A percentile compares a stretch with the other conserved stretches of the same genome.
phyloP scores from a whole-genome alignment of 2,888 invertebrate genomes.

The Notocelia uddmanniana region DNA sequence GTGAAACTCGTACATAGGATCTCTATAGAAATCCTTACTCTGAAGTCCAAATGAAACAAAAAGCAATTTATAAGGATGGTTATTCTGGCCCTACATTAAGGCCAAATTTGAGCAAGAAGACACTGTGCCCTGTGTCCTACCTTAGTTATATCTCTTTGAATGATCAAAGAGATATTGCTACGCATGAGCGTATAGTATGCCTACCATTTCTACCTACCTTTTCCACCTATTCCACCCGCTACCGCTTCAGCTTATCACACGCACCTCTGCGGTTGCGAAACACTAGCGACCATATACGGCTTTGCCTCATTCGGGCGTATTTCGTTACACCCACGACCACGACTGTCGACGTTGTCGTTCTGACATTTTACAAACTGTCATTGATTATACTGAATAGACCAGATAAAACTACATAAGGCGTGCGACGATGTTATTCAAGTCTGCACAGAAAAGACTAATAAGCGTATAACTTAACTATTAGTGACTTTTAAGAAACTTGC shows the following conservation, averaged over 20 bases:
- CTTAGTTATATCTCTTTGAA: no score
- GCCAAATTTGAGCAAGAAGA: no score
- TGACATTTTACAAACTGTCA: slow-evolving; percentile 17
- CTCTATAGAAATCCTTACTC: no score
- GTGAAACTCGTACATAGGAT: no score
- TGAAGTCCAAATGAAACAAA: no score
- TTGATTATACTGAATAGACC: slow-evolving; percentile 20
- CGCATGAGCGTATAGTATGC: no score
- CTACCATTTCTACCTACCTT: no score
- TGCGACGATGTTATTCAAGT: neutral
- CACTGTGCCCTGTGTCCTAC: no score
- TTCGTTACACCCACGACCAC: slow-evolving; percentile 44
- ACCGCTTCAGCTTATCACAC: slow-evolving; percentile 9
- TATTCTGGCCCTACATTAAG: no score
- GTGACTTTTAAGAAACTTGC: neutral
- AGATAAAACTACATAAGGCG: neutral
- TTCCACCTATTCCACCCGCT: slow-evolving; percentile 4
- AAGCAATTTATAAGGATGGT: no score
- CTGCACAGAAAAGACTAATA: no score
- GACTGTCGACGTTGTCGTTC: slow-evolving; percentile 11
- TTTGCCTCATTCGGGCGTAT: slow-evolving; percentile 36
- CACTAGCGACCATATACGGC: slow-evolving; percentile 38
- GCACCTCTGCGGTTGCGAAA: slow-evolving; percentile 25
- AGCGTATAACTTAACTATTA: neutral
- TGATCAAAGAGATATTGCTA: no score